Evolutionary conservation across 2,888 invertebrate species (phyloP).

Genomic region (Erpobdella octoculata): DNA sequence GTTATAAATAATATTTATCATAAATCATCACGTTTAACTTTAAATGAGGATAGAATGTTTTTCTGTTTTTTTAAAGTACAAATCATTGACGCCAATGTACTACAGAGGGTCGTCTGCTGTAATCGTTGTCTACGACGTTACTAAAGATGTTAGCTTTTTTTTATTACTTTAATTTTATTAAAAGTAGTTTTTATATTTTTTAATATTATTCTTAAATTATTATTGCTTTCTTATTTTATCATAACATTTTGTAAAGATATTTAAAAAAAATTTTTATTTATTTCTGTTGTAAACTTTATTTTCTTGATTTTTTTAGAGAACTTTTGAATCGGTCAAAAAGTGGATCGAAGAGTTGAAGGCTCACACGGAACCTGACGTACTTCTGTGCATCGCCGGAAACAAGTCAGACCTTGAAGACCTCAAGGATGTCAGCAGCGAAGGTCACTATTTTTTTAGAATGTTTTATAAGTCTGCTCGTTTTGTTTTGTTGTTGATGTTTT

Average conservation of each 20-base stretch:
- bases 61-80: conserved; percentile 43
- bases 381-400: conserved; percentile 53
- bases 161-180: neutral
- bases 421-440: conserved; percentile 43
- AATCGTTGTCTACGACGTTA: conserved; percentile 53
- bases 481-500: neutral
- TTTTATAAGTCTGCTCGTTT: neutral
- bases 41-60: neutral
- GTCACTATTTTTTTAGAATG: neutral
- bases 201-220: neutral
- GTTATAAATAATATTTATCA: no score
- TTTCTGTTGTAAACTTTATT: neutral
- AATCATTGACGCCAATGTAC: conserved; percentile 53
- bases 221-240: no score
- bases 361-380: conserved; percentile 48
- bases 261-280: no score
- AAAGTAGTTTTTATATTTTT: no score
- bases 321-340: conserved; percentile 47
- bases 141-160: conserved; percentile 45
- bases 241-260: no score
- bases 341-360: conserved; percentile 51
- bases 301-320: conserved; percentile 12
- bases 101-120: conserved; percentile 53
- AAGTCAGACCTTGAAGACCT: conserved; percentile 52
- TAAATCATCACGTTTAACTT: neutral